Percentiles rank a stretch among this genome's conserved stretches.
phyloP scores from a whole-genome alignment of 2,797 vertebrate species.

The Psittacula derbiana region DNA sequence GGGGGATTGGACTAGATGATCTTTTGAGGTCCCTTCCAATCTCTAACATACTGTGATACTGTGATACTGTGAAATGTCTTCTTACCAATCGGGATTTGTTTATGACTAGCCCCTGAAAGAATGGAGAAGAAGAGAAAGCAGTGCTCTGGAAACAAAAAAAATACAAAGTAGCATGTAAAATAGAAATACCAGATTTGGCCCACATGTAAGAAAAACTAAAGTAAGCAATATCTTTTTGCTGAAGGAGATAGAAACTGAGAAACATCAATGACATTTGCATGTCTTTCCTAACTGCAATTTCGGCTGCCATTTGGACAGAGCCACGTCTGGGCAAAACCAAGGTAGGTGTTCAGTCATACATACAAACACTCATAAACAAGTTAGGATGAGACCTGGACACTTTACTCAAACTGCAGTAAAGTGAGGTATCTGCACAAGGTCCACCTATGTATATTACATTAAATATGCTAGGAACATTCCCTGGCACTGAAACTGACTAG shows the following conservation, averaged over 20 bases:
- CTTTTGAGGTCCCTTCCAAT: no score
- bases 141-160: not conserved
- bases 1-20: no score
- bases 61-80: not conserved
- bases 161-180: not conserved
- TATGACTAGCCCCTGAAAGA: not conserved
- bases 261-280: not conserved
- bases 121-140: not conserved
- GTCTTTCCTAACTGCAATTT: not conserved
- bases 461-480: not conserved
- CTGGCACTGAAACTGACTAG: not conserved
- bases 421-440: not conserved
- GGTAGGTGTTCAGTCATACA: not conserved
- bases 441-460: fast-evolving
- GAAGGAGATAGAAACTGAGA: not conserved
- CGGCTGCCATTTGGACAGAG: not conserved
- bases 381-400: not conserved
- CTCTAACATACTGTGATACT: no score
- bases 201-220: not conserved
- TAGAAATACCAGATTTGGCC: not conserved
- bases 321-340: not conserved
- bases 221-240: not conserved
- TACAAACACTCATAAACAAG: not conserved
- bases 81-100: not conserved
- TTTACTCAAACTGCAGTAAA: not conserved